Evolutionary conservation across 2,888 invertebrate genomes (phyloP).

Genomic region (Aphidoletes aphidimyza): DNA sequence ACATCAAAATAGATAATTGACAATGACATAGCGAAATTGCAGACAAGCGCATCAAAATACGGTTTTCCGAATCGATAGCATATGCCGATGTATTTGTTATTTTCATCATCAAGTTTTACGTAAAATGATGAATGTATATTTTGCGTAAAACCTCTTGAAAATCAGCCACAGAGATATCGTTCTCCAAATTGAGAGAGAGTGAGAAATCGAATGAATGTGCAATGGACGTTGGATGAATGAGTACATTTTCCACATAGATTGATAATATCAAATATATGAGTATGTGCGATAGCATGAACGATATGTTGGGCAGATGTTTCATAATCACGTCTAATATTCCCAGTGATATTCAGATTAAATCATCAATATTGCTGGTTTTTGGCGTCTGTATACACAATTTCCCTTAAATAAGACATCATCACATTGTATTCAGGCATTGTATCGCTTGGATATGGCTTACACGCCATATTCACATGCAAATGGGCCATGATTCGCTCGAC

Average conservation of each 20-base stretch:
- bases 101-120: constrained; percentile 10
- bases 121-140: constrained; percentile 39
- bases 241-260: constrained; percentile 49
- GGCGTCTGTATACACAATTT: background rate
- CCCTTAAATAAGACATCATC: background rate
- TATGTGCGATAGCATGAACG: background rate
- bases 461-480: background rate
- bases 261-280: background rate
- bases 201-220: background rate
- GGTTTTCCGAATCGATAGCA: background rate
- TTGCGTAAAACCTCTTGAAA: background rate
- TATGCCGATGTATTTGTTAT: constrained; percentile 16
- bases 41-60: background rate
- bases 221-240: constrained; percentile 13
- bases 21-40: constrained; percentile 46
- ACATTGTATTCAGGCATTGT: background rate
- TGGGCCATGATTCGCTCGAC: background rate
- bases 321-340: background rate
- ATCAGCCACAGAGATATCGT: background rate
- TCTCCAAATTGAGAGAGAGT: background rate
- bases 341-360: background rate
- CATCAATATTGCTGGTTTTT: constrained; percentile 35
- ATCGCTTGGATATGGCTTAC: background rate
- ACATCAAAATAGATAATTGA: constrained; percentile 29
- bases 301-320: background rate